phyloP scores from a whole-genome alignment of 1,140 invertebrate genomes.

The Nylanderia fulva region DNA sequence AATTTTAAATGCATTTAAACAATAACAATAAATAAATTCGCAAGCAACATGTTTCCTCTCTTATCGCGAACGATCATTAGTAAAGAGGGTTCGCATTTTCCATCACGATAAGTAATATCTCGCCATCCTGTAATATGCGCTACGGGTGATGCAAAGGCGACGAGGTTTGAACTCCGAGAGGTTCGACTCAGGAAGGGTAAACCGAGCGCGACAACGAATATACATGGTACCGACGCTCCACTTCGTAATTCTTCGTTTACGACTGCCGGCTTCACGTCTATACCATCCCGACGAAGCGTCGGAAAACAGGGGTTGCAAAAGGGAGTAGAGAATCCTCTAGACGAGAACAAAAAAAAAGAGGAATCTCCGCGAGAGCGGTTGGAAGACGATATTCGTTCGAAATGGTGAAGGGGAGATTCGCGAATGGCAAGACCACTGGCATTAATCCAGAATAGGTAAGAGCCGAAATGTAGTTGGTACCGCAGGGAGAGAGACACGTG shows the following conservation, averaged over 20 bases:
- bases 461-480: conserved; percentile 56
- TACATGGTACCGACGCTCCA: conserved; percentile 64
- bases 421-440: conserved; percentile 71
- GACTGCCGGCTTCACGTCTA: conserved; percentile 71
- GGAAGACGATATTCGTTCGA: conserved; percentile 49
- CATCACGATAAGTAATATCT: conserved; percentile 57
- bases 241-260: conserved; percentile 76
- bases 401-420: conserved; percentile 36
- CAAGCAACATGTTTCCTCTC: neutral
- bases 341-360: conserved; percentile 33
- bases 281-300: conserved; percentile 58
- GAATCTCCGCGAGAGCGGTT: neutral
- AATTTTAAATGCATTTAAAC: neutral
- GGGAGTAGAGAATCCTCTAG: conserved; percentile 12
- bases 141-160: conserved; percentile 54
- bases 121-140: conserved; percentile 59
- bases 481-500: neutral
- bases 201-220: conserved; percentile 71
- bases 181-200: conserved; percentile 71
- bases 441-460: conserved; percentile 82
- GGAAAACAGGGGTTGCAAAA: conserved; percentile 62
- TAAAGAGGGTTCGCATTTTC: conserved; percentile 35
- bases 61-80: neutral
- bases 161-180: conserved; percentile 64
- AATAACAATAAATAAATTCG: neutral